Conservation (phyloP, 1,140 invertebrate species). For the Campoletis sonorensis region DNA sequence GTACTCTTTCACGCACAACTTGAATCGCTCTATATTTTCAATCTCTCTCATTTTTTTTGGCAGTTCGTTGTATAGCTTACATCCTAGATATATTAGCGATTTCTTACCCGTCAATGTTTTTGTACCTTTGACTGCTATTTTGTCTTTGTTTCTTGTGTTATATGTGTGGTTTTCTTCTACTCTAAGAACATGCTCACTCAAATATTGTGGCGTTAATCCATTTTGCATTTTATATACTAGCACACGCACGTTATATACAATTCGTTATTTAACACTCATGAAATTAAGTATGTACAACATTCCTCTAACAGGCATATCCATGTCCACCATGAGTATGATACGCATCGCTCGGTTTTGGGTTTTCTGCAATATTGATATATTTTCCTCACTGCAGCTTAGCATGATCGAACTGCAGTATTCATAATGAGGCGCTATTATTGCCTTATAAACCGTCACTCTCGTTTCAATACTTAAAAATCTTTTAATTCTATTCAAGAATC, state of each 20-base stretch:
- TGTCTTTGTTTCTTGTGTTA: constrained; percentile 35
- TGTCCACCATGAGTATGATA: constrained; percentile 5
- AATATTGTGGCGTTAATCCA: constrained; percentile 19
- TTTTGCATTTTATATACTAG: constrained; percentile 44
- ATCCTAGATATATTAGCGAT: constrained; percentile 32
- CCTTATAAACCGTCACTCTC: constrained; percentile 36
- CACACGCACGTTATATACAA: constrained; percentile 25
- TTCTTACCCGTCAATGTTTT: constrained; percentile 5
- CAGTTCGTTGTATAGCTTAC: constrained; percentile 37
- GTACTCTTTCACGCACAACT: neutral
- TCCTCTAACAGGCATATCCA: constrained; percentile 24
- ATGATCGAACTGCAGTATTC: constrained; percentile 44
- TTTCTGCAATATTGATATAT: constrained; percentile 27
- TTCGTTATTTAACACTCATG: constrained; percentile 27
- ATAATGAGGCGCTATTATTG: constrained; percentile 39
- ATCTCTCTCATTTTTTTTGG: neutral
- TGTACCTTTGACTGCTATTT: constrained; percentile 20
- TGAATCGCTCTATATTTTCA: constrained; percentile 1
- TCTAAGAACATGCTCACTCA: constrained; percentile 4
- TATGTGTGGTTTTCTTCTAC: constrained; percentile 38
- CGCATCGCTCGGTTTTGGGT: constrained; percentile 39
- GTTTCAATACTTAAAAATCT: neutral
- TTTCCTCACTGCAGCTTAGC: constrained; percentile 32
- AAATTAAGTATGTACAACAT: constrained; percentile 34
- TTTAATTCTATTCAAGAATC: too few species aligned